Conservation (phyloP, 2,888 invertebrate species). For the Nemoura dubitans region DNA sequence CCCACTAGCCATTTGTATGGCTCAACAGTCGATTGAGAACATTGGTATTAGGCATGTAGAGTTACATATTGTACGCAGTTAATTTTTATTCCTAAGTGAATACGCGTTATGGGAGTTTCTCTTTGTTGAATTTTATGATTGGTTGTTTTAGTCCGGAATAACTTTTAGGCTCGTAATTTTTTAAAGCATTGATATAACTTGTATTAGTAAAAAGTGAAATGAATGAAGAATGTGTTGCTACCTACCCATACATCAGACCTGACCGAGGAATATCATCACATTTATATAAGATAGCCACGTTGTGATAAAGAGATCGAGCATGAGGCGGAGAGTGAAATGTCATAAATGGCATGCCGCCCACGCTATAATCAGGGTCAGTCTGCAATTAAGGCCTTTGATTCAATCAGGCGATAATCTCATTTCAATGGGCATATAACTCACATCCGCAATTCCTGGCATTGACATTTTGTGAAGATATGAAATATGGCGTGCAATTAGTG, state of each 20-base stretch:
- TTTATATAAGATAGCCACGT: no score
- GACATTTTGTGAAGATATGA: neutral
- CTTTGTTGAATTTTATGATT: neutral
- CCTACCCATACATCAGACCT: no score
- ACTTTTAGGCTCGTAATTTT: neutral
- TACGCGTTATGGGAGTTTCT: neutral
- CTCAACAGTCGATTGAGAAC: neutral
- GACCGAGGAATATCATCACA: no score
- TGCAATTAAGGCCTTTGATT: neutral
- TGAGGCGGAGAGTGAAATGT: constrained; percentile 9
- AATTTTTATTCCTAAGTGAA: neutral
- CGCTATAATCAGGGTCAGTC: neutral
- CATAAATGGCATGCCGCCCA: neutral
- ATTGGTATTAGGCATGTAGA: no score
- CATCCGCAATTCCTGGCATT: constrained; percentile 4
- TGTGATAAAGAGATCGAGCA: neutral
- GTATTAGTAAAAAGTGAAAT: neutral
- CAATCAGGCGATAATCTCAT: neutral
- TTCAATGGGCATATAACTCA: neutral
- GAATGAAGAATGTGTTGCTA: neutral
- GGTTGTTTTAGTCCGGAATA: neutral
- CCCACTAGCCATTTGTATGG: neutral
- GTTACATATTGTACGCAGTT: neutral
- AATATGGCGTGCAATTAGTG: neutral
- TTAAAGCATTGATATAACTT: neutral